Conservation (phyloP, 2,797 vertebrate species). For the Sylvilagus floridanus region DNA sequence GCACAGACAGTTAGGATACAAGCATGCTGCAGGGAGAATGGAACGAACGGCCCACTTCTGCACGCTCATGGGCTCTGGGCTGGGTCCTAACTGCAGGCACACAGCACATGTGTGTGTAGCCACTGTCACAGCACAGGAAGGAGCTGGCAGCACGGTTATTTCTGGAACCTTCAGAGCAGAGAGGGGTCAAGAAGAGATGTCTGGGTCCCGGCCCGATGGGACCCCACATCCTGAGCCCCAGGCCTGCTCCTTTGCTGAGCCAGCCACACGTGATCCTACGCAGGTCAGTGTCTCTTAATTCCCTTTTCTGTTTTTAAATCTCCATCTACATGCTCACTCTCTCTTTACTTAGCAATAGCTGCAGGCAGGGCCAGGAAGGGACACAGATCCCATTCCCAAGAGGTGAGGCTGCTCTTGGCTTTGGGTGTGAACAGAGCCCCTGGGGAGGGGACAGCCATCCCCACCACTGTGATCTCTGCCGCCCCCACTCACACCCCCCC, state of each 20-base stretch:
- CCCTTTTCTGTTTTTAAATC: neutral
- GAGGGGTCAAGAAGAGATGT: neutral
- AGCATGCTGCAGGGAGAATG: neutral
- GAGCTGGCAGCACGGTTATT: neutral
- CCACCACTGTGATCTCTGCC: neutral
- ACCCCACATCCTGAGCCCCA: rapidly evolving
- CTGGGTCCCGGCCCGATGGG: neutral
- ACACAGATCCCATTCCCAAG: rapidly evolving
- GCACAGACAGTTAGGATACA: neutral
- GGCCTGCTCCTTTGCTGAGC: neutral
- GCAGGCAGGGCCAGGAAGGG: neutral
- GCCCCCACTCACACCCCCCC: neutral
- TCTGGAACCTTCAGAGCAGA: neutral
- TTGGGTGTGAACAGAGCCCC: rapidly evolving
- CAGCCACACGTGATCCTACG: rapidly evolving
- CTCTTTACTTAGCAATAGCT: neutral
- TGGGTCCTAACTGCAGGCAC: neutral
- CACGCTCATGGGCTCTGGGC: rapidly evolving
- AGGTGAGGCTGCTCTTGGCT: rapidly evolving
- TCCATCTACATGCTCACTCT: neutral
- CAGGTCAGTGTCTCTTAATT: neutral
- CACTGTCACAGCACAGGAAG: rapidly evolving
- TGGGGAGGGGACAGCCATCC: rapidly evolving
- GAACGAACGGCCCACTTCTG: neutral
- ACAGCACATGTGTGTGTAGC: neutral